These are phyloP conservation scores for Talpa occidentalis DNA, from an alignment of 2,113 vertebrate genomes.

Conservation along the genomic window DNA sequence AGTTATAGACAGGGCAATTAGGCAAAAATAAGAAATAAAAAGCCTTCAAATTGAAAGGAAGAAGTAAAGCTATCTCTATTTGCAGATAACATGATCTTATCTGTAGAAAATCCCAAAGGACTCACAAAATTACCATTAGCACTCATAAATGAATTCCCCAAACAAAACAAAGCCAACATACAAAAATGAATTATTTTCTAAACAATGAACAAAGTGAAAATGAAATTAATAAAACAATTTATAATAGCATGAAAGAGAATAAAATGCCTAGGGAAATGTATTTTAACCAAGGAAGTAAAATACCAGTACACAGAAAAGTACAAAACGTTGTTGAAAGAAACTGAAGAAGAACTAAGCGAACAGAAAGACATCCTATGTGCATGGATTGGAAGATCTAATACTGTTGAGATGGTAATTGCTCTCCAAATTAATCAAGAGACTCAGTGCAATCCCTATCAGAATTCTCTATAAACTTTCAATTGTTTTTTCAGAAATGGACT, in stretches of 20 bases:
- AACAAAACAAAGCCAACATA: neutral
- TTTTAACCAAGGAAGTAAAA: neutral
- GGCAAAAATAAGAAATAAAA: neutral
- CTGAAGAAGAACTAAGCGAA: neutral
- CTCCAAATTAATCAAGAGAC: neutral
- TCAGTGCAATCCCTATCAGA: neutral
- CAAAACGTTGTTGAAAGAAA: neutral
- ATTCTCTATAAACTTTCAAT: neutral
- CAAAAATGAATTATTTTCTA: neutral
- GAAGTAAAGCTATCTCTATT: neutral
- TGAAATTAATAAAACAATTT: neutral
- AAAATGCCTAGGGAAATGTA: neutral
- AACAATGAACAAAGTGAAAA: neutral
- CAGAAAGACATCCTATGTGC: neutral
- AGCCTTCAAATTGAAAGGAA: neutral
- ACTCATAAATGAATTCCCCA: neutral
- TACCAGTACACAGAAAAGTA: neutral
- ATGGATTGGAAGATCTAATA: neutral
- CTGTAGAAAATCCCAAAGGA: neutral
- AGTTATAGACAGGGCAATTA: neutral
- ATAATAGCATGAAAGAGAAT: neutral
- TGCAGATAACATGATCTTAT: neutral
- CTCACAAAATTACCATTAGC: neutral
- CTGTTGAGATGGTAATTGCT: neutral
- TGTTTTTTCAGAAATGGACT: neutral